These are phyloP conservation scores for Sus cebifrons DNA, from an alignment of 2,797 vertebrate genomes.

Conservation along the genomic window DNA sequence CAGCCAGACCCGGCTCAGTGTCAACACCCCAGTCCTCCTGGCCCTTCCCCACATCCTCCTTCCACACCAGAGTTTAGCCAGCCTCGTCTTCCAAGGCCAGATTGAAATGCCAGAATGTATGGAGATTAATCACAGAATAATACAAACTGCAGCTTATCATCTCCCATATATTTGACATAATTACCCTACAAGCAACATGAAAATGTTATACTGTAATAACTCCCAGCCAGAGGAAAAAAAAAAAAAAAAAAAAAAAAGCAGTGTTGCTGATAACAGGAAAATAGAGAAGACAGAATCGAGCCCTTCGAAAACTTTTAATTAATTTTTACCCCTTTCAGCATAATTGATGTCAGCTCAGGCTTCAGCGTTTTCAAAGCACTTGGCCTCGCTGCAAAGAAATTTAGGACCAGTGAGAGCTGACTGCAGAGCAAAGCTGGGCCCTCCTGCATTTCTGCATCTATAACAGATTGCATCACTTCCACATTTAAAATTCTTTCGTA, in stretches of 20 bases:
- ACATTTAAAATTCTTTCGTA: background rate
- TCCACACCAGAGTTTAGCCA: slow-evolving; percentile 25
- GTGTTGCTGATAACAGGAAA: slow-evolving; percentile 85
- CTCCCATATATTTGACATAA: slow-evolving; percentile 87
- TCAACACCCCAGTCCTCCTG: background rate
- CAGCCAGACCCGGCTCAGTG: background rate
- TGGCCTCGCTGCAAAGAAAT: slow-evolving; percentile 73
- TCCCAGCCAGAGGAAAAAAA: slow-evolving; percentile 82
- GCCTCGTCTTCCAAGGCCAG: slow-evolving; percentile 74
- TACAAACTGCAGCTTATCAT: slow-evolving; percentile 83
- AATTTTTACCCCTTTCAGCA: slow-evolving; percentile 86
- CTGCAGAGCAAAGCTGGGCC: background rate
- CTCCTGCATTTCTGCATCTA: background rate
- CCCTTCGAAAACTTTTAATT: slow-evolving; percentile 89
- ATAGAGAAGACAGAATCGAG: slow-evolving; percentile 78
- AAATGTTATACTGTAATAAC: slow-evolving; percentile 86
- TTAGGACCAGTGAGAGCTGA: background rate
- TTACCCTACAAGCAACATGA: slow-evolving; percentile 87
- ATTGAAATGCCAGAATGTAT: slow-evolving; percentile 80
- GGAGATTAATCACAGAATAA: slow-evolving; percentile 88
- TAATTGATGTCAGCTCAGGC: slow-evolving; percentile 86
- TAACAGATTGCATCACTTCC: no score
- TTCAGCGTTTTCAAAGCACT: slow-evolving; percentile 80
- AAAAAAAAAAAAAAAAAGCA: background rate
- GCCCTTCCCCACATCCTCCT: background rate